Base-by-base conservation (phyloP, 92 coral and sea anemone genomes). In the Phymanthus crucifer region DNA sequence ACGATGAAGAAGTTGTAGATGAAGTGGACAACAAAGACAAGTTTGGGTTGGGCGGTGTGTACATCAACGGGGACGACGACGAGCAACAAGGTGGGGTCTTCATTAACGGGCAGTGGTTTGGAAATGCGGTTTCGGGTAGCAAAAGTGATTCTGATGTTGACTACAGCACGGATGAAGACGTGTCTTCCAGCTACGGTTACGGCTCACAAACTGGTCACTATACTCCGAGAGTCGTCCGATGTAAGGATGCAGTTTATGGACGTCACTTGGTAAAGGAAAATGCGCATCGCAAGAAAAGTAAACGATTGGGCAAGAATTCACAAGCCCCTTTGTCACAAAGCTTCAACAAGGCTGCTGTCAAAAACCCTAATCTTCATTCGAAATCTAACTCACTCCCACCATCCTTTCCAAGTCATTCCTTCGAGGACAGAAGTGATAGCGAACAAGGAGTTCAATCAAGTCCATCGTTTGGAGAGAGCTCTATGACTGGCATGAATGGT, bases 91-190 rank as follows among this genome's bases (percentile, higher is more conserved):
- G 82, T 5, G 96, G 95, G 19, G 80, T 87, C 34, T 82, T 56
- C 65, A 87, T 92, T 61, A 92, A 92, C 73, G 97, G 94, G 52
- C 80, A 85, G 33, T 92, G 89, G 81, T 83, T 87, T 50, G 71
- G 89, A 21, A 34, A 66, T n/a, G 61, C 80, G 10, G 58, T 72
- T 16, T n/a, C 73, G 9, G 84, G 88, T 7, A 61, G 68, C 31
- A 50, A 17, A 14, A 90, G 95, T 83, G 93, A 89, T 76, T 85
- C 91, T 45, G 95, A 89, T 24, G 76, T 82, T 80, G 92, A 78
- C 17, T 84, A 81, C 61, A 81, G 90, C 71, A 77, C 88, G 5
- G 91, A 88, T 32, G 97, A 92, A 66, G 91, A 95, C 9, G 87
- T 77, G 31, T 31, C 72, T 31, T 64, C 52, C 14, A 32, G 64